These are phyloP conservation scores for Cuculus canorus DNA, from an alignment of 2,797 vertebrate genomes.

Conservation along the genomic window DNA sequence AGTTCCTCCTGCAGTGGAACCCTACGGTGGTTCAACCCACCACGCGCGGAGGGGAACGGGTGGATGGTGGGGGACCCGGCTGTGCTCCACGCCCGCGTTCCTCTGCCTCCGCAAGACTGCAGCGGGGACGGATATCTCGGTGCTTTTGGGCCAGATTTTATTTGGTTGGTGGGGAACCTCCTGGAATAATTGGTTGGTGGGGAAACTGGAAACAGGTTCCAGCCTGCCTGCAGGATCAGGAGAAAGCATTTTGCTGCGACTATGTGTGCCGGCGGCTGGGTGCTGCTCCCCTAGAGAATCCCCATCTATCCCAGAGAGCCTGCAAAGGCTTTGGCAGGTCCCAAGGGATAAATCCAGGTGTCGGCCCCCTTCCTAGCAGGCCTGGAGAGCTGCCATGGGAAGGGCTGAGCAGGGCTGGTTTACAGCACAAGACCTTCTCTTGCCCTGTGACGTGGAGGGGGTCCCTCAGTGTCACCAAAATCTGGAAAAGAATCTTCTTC, in stretches of 20 bases:
- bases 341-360: fast-evolving
- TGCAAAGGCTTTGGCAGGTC: neutral
- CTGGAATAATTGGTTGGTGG: too few relatives aligned
- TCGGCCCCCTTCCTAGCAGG: neutral
- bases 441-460: too few relatives aligned
- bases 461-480: too few relatives aligned
- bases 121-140: fast-evolving
- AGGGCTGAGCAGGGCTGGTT: neutral
- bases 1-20: neutral
- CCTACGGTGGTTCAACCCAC: fast-evolving
- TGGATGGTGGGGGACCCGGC: neutral
- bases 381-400: neutral
- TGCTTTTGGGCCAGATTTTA: neutral
- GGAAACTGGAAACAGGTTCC: neutral
- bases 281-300: neutral
- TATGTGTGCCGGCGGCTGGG: fast-evolving
- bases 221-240: neutral
- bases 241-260: neutral
- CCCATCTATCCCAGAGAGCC: neutral
- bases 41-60: fast-evolving
- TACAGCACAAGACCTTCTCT: too few relatives aligned
- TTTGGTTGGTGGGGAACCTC: fast-evolving
- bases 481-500: too few relatives aligned
- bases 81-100: neutral
- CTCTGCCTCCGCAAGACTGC: neutral